Evolutionary conservation across 2,888 invertebrate species (phyloP).

Genomic region (Eupithecia centaureata): DNA sequence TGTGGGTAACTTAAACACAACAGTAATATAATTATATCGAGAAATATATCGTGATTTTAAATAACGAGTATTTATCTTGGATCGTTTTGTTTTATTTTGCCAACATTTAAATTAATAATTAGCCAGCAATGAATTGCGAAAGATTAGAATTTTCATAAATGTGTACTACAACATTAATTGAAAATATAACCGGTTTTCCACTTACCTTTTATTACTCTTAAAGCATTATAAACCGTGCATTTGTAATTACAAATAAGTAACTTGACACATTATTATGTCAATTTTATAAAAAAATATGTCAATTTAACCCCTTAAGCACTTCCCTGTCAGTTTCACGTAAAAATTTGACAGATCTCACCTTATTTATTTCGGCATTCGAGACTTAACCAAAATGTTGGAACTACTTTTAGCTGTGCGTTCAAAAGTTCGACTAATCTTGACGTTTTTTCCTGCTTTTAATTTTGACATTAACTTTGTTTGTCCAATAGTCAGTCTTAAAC

Average conservation of each 20-base stretch:
- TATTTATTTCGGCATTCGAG: not conserved
- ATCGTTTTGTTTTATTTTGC: not conserved
- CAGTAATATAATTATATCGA: not conserved
- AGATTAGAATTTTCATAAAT: not conserved
- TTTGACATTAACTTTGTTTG: not conserved
- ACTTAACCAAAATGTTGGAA: conserved; percentile 6
- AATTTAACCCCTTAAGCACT: not conserved
- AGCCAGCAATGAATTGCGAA: not conserved
- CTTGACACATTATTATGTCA: not conserved
- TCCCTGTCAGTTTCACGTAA: not conserved
- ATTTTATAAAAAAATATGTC: not conserved
- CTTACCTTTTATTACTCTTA: not conserved
- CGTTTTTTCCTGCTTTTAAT: not conserved
- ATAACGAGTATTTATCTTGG: not conserved
- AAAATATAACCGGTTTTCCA: not conserved
- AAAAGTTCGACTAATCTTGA: conserved; percentile 1
- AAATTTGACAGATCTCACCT: not conserved
- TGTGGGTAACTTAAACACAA: not conserved
- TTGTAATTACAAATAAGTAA: not conserved
- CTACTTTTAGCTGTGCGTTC: conserved; percentile 15
- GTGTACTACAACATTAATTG: not conserved
- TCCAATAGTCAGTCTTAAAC: not conserved
- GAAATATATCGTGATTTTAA: not conserved
- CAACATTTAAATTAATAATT: not conserved
- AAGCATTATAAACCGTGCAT: not conserved